Conservation (phyloP, 2,113 vertebrate species). For the Pedetes capensis region DNA sequence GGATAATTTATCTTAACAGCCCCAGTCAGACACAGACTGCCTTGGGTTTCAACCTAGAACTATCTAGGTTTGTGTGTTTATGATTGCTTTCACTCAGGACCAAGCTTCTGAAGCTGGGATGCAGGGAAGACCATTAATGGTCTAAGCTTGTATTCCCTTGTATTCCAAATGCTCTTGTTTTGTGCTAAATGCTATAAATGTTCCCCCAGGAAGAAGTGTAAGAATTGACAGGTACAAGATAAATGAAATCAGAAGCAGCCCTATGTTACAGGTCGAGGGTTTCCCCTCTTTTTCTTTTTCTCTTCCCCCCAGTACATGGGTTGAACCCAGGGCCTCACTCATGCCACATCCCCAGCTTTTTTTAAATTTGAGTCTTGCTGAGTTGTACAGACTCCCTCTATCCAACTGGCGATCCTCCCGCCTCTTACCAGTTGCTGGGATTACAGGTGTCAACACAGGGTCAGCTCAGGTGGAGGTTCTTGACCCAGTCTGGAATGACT, state of each 20-base stretch:
- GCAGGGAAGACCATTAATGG: background rate
- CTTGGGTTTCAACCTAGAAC: background rate
- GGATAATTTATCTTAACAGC: background rate
- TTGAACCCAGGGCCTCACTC: too few relatives aligned
- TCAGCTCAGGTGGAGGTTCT: background rate
- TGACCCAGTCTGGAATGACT: background rate
- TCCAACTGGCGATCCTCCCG: too few relatives aligned
- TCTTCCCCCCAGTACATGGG: too few relatives aligned
- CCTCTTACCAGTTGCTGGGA: too few relatives aligned
- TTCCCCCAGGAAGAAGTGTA: background rate
- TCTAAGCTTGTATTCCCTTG: background rate
- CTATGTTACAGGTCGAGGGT: background rate
- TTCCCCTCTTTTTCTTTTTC: too few relatives aligned
- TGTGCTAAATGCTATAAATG: background rate
- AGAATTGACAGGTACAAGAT: background rate
- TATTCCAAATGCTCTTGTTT: background rate
- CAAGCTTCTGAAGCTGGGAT: background rate
- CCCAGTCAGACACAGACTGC: background rate
- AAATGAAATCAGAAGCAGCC: background rate
- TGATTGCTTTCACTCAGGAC: background rate
- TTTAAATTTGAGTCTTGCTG: too few relatives aligned
- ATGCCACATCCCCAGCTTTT: too few relatives aligned
- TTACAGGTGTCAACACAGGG: too few relatives aligned
- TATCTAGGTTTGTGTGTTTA: background rate
- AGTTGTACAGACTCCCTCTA: too few relatives aligned